Conservation (phyloP, 2,888 invertebrate species). For the Lutraria lutraria region DNA sequence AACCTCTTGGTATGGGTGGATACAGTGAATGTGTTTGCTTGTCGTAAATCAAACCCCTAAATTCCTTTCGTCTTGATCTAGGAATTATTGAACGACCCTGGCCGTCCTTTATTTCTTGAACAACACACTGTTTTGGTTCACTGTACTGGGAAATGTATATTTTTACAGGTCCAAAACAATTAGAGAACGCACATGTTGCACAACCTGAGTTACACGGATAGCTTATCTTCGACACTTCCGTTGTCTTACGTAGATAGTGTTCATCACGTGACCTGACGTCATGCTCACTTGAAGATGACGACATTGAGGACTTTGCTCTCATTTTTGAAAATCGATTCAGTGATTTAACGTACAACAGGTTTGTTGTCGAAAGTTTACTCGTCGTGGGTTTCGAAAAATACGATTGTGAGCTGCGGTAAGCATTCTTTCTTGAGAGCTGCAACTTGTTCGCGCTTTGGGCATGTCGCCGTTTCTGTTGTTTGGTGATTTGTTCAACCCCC, state of each 20-base stretch:
- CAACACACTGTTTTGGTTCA: conserved; percentile 45
- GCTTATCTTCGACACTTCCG: conserved; percentile 58
- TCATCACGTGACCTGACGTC: background rate
- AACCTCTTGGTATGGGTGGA: conserved; percentile 59
- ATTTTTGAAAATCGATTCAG: conserved; percentile 1
- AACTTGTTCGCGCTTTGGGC: background rate
- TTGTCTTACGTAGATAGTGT: conserved; percentile 24
- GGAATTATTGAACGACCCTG: conserved; percentile 63
- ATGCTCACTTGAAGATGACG: background rate
- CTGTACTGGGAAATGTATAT: conserved; percentile 61
- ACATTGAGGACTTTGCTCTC: background rate
- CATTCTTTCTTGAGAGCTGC: background rate
- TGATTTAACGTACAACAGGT: conserved; percentile 37
- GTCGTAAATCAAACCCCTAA: conserved; percentile 67
- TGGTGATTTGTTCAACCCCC: background rate
- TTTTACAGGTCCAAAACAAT: conserved; percentile 65
- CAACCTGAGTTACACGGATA: conserved; percentile 64
- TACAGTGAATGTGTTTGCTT: conserved; percentile 62
- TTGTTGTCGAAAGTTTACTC: background rate
- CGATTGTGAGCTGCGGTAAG: conserved; percentile 2
- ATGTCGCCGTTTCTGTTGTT: background rate
- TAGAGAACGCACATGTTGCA: conserved; percentile 60
- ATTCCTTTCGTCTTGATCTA: conserved; percentile 54
- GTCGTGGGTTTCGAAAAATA: background rate
- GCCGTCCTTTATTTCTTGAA: conserved; percentile 62